phyloP scores from a whole-genome alignment of 1,140 invertebrate genomes.

The Cataglyphis hispanica region DNA sequence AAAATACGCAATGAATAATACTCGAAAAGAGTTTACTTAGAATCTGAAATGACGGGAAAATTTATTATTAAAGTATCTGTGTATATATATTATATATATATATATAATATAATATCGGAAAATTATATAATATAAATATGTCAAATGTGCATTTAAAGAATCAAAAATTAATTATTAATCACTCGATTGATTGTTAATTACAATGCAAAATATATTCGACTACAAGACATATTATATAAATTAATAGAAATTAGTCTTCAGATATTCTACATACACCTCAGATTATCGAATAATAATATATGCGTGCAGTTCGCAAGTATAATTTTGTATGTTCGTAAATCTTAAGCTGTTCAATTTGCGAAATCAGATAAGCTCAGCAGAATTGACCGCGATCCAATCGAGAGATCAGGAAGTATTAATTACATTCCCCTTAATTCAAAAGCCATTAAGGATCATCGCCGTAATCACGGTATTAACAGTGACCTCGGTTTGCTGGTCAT shows the following conservation, averaged over 20 bases:
- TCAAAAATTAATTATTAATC: no score
- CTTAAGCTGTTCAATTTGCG: not conserved
- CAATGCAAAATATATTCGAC: no score
- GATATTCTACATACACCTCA: not conserved
- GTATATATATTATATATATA: no score
- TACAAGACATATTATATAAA: no score
- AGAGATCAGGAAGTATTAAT: slow-evolving; percentile 44
- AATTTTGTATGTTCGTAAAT: slow-evolving; percentile 1
- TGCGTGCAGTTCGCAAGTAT: not conserved
- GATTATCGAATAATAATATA: not conserved
- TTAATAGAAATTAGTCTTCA: not conserved
- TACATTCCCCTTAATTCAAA: slow-evolving; percentile 13
- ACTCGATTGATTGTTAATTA: no score
- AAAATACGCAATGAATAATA: slow-evolving; percentile 39
- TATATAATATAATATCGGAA: no score
- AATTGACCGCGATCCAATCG: not conserved
- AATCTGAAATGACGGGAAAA: slow-evolving; percentile 18
- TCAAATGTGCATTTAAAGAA: no score
- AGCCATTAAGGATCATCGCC: slow-evolving; percentile 1
- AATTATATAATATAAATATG: no score
- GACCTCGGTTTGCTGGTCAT: not conserved
- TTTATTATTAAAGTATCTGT: slow-evolving; percentile 3
- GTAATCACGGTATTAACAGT: slow-evolving; percentile 52
- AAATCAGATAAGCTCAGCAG: not conserved
- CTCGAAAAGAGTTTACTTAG: not conserved